Conservation (phyloP, 2,113 vertebrate species). For the Nibea coibor region DNA sequence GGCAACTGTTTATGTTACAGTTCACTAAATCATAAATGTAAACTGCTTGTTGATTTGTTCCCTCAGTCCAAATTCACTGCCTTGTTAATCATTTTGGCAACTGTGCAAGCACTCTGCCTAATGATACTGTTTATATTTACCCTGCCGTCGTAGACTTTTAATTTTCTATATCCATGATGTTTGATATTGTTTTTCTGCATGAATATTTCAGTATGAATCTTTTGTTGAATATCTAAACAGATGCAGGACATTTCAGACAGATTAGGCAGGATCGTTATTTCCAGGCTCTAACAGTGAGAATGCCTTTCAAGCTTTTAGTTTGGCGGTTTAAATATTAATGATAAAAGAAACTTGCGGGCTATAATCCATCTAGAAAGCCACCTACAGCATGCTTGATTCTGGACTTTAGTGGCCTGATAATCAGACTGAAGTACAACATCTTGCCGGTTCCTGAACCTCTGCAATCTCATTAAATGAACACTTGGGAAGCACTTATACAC, state of each 20-base stretch:
- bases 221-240: background rate
- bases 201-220: background rate
- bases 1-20: background rate
- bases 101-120: constrained; percentile 6
- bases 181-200: background rate
- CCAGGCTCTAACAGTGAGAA: background rate
- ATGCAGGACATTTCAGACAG: background rate
- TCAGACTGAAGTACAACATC: constrained; percentile 15
- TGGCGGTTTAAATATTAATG: constrained; percentile 10
- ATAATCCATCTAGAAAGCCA: constrained; percentile 13
- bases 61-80: background rate
- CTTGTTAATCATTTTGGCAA: background rate
- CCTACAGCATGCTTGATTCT: constrained; percentile 11
- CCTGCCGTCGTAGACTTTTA: background rate
- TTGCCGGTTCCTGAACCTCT: background rate
- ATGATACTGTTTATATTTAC: constrained; percentile 12
- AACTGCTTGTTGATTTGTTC: constrained; percentile 2
- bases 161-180: background rate
- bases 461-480: background rate
- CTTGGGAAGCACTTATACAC: background rate
- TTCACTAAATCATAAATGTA: constrained; percentile 2
- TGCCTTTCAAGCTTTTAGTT: background rate
- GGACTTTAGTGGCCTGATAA: constrained; percentile 22
- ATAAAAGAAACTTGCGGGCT: constrained; percentile 14
- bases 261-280: background rate